phyloP scores from a whole-genome alignment of 2,888 invertebrate species.

The Eupithecia tripunctaria region DNA sequence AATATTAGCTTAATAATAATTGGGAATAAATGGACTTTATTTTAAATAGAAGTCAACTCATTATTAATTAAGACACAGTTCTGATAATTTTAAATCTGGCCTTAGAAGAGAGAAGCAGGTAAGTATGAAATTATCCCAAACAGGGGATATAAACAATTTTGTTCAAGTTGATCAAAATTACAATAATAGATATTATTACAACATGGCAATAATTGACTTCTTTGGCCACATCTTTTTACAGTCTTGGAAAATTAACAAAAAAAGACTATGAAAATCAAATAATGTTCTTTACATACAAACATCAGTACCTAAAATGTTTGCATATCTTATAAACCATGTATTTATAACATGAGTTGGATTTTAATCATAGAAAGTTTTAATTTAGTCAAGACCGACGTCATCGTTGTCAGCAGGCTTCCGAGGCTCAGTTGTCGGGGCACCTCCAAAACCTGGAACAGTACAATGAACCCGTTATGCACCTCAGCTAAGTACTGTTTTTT shows the following conservation, averaged over 20 bases:
- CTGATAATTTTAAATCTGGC: not conserved
- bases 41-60: not conserved
- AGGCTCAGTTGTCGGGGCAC: constrained; percentile 57
- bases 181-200: constrained; percentile 2
- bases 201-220: constrained; percentile 36
- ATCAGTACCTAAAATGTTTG: not conserved
- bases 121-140: not conserved
- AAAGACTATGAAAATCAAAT: constrained; percentile 1
- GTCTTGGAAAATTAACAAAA: constrained; percentile 20
- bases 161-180: constrained; percentile 1
- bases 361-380: constrained; percentile 11
- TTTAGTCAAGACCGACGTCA: constrained; percentile 88
- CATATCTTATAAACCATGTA: not conserved
- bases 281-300: not conserved
- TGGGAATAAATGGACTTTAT: constrained; percentile 13
- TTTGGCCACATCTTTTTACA: constrained; percentile 42
- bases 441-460: constrained; percentile 59
- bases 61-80: no score
- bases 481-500: not conserved
- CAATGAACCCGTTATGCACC: not conserved
- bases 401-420: constrained; percentile 83
- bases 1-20: constrained; percentile 22
- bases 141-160: not conserved
- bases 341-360: constrained; percentile 8
- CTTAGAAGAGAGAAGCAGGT: not conserved